A percentile compares a stretch with the other conserved stretches of the same genome.
phyloP scores from a whole-genome alignment of 1,140 invertebrate genomes.

The Tetramorium alpestre region DNA sequence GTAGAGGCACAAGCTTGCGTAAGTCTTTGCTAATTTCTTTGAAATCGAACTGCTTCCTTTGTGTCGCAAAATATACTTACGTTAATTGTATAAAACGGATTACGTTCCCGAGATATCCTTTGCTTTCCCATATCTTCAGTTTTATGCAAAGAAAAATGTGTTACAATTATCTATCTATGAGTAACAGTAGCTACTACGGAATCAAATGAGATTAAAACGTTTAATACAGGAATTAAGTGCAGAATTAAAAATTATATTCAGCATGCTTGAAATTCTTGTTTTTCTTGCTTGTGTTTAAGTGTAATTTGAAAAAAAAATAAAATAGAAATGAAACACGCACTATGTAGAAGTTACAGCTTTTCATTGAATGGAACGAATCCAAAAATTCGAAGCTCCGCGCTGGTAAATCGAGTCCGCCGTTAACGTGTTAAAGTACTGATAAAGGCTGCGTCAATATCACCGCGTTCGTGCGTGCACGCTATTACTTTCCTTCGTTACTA shows the following conservation, averaged over 20 bases:
- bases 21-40: not conserved
- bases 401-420: not conserved
- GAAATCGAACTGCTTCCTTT: not conserved
- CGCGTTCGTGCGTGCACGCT: conserved; percentile 38
- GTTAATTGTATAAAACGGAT: not conserved
- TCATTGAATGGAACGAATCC: not conserved
- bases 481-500: conserved; percentile 28
- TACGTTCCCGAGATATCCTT: not conserved
- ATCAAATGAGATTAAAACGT: conserved; percentile 25
- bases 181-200: not conserved
- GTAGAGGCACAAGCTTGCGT: not conserved
- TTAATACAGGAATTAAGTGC: not conserved
- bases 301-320: not conserved
- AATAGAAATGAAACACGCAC: not conserved
- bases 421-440: conserved; percentile 43
- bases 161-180: not conserved
- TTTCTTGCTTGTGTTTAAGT: not conserved
- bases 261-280: not conserved
- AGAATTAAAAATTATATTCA: not conserved
- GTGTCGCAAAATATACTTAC: not conserved
- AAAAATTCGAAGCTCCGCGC: not conserved
- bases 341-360: not conserved
- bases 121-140: not conserved
- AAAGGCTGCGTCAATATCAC: conserved; percentile 45
- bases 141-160: not conserved